Evolutionary conservation across 1,140 invertebrate species (phyloP).

Genomic region (Megathymus violae): DNA sequence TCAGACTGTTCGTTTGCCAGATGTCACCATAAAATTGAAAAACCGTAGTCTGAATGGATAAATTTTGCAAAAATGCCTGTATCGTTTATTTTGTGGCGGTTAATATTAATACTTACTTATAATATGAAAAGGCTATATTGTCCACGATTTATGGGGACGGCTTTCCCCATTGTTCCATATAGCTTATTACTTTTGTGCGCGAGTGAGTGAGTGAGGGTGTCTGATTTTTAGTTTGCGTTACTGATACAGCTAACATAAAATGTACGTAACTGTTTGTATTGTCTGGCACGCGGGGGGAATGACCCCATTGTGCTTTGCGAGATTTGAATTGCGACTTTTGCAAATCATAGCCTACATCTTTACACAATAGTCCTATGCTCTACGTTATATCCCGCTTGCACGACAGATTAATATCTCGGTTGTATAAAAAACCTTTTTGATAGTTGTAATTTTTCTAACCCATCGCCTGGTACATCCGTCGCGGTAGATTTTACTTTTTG

Average conservation of each 20-base stretch:
- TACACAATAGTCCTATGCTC: slow-evolving; percentile 18
- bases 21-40: too few species aligned
- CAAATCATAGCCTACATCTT: slow-evolving; percentile 29
- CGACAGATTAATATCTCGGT: neutral
- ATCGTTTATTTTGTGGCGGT: too few species aligned
- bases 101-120: slow-evolving; percentile 28
- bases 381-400: slow-evolving; percentile 1
- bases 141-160: slow-evolving; percentile 29
- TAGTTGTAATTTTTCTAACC: neutral
- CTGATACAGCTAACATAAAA: slow-evolving; percentile 34
- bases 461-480: neutral
- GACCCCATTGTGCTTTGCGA: slow-evolving; percentile 35
- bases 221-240: slow-evolving; percentile 37
- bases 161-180: slow-evolving; percentile 32
- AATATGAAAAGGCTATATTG: slow-evolving; percentile 26
- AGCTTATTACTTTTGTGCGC: slow-evolving; percentile 33
- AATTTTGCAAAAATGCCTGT: neutral
- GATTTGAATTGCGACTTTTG: slow-evolving; percentile 35
- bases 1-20: too few species aligned
- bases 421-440: neutral
- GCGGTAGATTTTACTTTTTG: slow-evolving; percentile 1
- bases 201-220: slow-evolving; percentile 25
- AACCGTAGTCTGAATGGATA: neutral
- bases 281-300: slow-evolving; percentile 34
- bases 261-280: slow-evolving; percentile 34